Evolutionary conservation across 2,888 invertebrate species (phyloP).

Genomic region (Tipula confusa): DNA sequence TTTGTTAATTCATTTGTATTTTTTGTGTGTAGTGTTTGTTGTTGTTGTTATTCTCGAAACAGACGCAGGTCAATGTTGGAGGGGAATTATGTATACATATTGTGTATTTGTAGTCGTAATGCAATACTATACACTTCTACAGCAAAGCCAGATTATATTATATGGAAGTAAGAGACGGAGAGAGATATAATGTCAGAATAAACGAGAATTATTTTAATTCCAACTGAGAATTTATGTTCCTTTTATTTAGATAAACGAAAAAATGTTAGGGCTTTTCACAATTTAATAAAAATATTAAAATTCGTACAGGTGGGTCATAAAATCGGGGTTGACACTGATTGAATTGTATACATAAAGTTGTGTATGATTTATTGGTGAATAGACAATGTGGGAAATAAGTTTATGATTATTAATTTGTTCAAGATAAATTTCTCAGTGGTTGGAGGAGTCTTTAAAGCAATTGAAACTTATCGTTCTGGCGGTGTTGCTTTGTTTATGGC

Average conservation of each 20-base stretch:
- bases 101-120: neutral
- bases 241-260: too few species aligned
- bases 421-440: too few species aligned
- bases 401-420: too few species aligned
- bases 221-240: neutral
- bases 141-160: too few species aligned
- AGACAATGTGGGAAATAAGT: neutral
- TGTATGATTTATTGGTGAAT: neutral
- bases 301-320: conserved; percentile 6
- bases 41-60: neutral
- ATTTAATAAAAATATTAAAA: neutral
- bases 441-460: too few species aligned
- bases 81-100: neutral
- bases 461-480: too few species aligned
- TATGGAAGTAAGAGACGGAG: neutral
- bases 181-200: neutral
- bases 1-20: neutral
- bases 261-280: neutral
- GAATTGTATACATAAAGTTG: neutral
- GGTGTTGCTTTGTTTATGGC: too few species aligned
- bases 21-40: neutral
- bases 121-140: too few species aligned
- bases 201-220: neutral
- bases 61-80: conserved; percentile 9
- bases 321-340: neutral